These are phyloP conservation scores for Pandemis cinnamomeana DNA, from an alignment of 2,888 invertebrate genomes.

Conservation along the genomic window DNA sequence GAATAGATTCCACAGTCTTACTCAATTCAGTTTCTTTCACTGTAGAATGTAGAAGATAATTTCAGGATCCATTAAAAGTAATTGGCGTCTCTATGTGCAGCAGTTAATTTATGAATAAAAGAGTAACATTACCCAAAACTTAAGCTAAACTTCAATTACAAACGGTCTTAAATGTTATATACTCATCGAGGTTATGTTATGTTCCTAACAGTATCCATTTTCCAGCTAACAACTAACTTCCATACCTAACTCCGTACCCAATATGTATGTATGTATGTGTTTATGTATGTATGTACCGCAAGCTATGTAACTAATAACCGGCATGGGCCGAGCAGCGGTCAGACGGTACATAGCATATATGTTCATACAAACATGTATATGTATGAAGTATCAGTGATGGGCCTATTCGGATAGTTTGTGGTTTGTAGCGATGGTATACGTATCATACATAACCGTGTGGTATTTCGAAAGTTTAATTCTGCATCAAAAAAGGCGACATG, in stretches of 20 bases:
- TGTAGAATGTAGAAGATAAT: no score
- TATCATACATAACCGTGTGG: no score
- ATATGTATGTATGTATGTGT: conserved; percentile 7
- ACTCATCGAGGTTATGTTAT: not conserved
- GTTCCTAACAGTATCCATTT: not conserved
- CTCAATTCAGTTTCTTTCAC: no score
- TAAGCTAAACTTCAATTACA: no score
- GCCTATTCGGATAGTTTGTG: conserved; percentile 5
- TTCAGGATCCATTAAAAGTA: no score
- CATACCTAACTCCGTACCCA: not conserved
- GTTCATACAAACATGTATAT: not conserved
- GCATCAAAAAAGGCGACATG: no score
- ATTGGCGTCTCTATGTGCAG: no score
- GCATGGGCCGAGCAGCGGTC: conserved; percentile 28
- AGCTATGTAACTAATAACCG: conserved; percentile 33
- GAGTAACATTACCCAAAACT: no score
- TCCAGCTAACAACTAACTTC: not conserved
- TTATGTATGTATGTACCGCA: conserved; percentile 4
- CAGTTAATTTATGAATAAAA: no score
- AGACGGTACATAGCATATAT: conserved; percentile 21
- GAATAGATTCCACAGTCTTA: no score
- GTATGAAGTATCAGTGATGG: not conserved
- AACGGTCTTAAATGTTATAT: not conserved
- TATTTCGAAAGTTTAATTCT: no score
- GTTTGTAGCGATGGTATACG: not conserved